These are phyloP conservation scores for Eonycteris spelaea DNA, from an alignment of 2,113 vertebrate species.

Conservation along the genomic window DNA sequence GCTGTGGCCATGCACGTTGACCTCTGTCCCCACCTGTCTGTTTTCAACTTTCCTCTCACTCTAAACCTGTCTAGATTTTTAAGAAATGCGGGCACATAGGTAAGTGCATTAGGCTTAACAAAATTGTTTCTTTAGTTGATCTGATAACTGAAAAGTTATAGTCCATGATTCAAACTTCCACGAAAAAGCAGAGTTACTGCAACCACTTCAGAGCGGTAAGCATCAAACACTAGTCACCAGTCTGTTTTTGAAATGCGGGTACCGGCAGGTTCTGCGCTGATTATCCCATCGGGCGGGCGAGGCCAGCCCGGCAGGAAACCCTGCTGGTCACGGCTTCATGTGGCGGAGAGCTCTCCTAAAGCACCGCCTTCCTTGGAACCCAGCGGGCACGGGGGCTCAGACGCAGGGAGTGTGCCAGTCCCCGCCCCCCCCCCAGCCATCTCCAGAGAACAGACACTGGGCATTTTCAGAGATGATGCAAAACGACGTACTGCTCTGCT, in stretches of 20 bases:
- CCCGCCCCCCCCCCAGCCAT: not conserved
- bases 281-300: not conserved
- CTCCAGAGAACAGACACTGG: conserved; percentile 81
- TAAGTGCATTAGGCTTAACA: not conserved
- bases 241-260: not conserved
- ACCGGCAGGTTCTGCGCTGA: not conserved
- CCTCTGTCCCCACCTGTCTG: not conserved
- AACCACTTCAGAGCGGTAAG: not conserved
- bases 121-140: conserved; percentile 12
- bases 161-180: conserved; percentile 38
- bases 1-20: not conserved
- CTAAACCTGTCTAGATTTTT: not conserved
- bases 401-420: not conserved
- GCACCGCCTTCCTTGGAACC: not conserved
- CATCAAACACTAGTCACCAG: not conserved
- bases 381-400: not conserved
- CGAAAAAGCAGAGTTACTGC: not conserved
- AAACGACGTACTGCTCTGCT: conserved; percentile 68
- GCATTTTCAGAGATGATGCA: conserved; percentile 53
- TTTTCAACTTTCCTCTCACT: not conserved
- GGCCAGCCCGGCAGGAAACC: not conserved
- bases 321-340: not conserved
- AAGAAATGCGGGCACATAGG: not conserved
- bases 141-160: conserved; percentile 23
- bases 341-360: not conserved